These are phyloP conservation scores for Sprattus sprattus DNA, from an alignment of 2,113 vertebrate species.

Conservation along the genomic window DNA sequence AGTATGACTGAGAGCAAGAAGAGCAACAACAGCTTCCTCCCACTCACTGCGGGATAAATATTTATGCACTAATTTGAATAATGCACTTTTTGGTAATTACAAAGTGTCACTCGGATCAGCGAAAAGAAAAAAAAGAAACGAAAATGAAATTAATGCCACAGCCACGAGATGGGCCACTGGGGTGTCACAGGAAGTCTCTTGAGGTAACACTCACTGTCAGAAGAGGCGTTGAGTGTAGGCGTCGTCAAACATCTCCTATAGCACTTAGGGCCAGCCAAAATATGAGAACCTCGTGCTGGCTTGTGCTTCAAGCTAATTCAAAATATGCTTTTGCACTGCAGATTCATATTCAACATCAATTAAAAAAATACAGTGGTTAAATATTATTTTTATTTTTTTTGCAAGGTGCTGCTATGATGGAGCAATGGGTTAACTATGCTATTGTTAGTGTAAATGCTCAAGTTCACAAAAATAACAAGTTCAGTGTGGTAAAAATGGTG, in stretches of 20 bases:
- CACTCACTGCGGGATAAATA: slow-evolving; percentile 55
- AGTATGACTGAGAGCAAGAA: not conserved
- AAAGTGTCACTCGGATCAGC: slow-evolving; percentile 25
- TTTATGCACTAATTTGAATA: slow-evolving; percentile 65
- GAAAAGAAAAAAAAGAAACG: not conserved
- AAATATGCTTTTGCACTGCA: not conserved
- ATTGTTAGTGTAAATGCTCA: not conserved
- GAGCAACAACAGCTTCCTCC: slow-evolving; percentile 36
- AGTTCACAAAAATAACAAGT: too few relatives aligned
- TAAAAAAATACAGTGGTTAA: not conserved
- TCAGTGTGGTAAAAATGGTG: too few relatives aligned
- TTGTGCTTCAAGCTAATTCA: not conserved
- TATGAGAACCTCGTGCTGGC: not conserved
- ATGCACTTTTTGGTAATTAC: slow-evolving; percentile 52
- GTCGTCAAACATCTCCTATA: not conserved
- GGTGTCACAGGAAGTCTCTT: not conserved
- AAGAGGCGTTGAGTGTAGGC: not conserved
- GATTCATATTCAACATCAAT: not conserved
- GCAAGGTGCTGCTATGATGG: not conserved
- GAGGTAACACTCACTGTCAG: not conserved
- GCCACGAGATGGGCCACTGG: not conserved
- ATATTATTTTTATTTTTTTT: not conserved
- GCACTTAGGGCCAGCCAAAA: not conserved
- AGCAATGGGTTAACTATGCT: not conserved
- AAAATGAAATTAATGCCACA: not conserved